Conservation (phyloP, 1,140 invertebrate genomes). For the Drosophila lowei region DNA sequence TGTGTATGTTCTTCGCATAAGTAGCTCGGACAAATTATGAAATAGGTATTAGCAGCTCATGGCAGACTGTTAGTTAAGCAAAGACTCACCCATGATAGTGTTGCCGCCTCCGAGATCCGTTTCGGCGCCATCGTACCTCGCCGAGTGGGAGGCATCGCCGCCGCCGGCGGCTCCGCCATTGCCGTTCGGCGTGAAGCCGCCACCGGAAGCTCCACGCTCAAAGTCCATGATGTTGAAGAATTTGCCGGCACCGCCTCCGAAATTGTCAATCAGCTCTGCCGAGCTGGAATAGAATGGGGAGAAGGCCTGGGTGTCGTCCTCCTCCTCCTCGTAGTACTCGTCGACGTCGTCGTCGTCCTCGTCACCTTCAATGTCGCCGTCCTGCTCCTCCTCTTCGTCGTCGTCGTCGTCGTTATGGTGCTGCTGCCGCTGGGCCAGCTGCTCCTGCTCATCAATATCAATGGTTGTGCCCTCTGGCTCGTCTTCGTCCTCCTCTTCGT, state of each 20-base stretch:
- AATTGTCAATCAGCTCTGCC: conserved; percentile 71
- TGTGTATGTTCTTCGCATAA: too few species aligned
- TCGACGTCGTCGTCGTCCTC: conserved; percentile 69
- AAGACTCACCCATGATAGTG: conserved; percentile 65
- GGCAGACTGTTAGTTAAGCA: background rate
- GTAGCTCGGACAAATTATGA: too few species aligned
- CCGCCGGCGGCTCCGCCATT: conserved; percentile 53
- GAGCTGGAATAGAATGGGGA: conserved; percentile 72
- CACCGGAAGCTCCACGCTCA: conserved; percentile 55
- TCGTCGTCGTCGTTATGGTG: conserved; percentile 43
- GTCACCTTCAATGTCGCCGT: conserved; percentile 28
- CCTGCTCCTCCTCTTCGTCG: conserved; percentile 33
- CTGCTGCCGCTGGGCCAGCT: conserved; percentile 20
- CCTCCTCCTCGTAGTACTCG: conserved; percentile 73
- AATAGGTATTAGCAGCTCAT: too few species aligned
- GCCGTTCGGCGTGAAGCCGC: conserved; percentile 66
- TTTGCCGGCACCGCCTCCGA: conserved; percentile 63
- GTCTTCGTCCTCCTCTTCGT: conserved; percentile 44
- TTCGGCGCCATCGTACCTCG: conserved; percentile 43
- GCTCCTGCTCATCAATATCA: conserved; percentile 61
- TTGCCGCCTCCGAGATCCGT: conserved; percentile 58
- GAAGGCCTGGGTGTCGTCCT: conserved; percentile 76
- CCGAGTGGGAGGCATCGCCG: conserved; percentile 50
- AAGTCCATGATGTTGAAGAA: conserved; percentile 74
- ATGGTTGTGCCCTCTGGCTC: conserved; percentile 57